These are phyloP conservation scores for Cheilosia urbana DNA, from an alignment of 2,888 invertebrate genomes.

Conservation along the genomic window DNA sequence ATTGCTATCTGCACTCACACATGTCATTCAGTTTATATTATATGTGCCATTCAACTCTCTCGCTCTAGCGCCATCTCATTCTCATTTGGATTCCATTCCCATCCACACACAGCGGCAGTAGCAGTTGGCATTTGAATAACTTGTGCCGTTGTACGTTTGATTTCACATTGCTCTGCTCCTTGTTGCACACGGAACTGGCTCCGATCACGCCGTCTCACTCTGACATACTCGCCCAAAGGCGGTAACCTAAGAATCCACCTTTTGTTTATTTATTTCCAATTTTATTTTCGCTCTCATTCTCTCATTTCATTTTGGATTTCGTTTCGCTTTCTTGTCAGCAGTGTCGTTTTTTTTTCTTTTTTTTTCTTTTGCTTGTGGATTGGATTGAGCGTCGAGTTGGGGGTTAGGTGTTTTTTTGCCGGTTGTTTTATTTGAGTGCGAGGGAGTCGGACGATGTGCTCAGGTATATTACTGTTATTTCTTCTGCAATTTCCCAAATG, in stretches of 20 bases:
- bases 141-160: constrained; percentile 67
- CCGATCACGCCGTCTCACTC: constrained; percentile 38
- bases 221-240: constrained; percentile 73
- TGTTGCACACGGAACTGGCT: neutral
- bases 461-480: constrained; percentile 75
- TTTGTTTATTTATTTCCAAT: constrained; percentile 75
- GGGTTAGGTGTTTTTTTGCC: constrained; percentile 32
- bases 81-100: constrained; percentile 68
- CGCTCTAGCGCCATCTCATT: constrained; percentile 65
- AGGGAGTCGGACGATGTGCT: constrained; percentile 68
- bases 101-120: constrained; percentile 48
- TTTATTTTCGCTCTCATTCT: constrained; percentile 76
- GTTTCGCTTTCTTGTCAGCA: constrained; percentile 42
- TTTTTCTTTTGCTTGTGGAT: constrained; percentile 61
- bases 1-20: constrained; percentile 76
- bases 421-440: constrained; percentile 42
- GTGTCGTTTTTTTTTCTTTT: constrained; percentile 19
- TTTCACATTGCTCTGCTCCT: constrained; percentile 32
- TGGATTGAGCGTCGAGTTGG: constrained; percentile 70
- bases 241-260: constrained; percentile 76
- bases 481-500: constrained; percentile 65
- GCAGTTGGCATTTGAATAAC: constrained; percentile 70
- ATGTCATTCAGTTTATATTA: constrained; percentile 51
- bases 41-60: constrained; percentile 16
- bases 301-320: constrained; percentile 69